A percentile compares a stretch with the other conserved stretches of the same genome.
Evolutionary conservation across 2,888 invertebrate species (phyloP).

Genomic region (Drosophila macrospina): DNA sequence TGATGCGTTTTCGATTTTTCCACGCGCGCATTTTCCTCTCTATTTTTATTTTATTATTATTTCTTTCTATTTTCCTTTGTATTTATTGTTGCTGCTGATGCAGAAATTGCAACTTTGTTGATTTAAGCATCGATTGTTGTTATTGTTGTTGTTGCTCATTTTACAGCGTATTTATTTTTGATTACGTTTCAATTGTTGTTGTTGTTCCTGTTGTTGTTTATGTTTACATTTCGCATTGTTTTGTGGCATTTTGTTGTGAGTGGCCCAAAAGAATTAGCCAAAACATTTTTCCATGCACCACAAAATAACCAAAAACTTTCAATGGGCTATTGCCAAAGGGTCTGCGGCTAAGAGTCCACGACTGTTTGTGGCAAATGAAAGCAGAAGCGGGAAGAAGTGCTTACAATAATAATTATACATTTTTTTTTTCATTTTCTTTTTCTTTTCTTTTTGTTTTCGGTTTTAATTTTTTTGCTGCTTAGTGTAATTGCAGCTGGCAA

Average conservation of each 20-base stretch:
- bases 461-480: slow-evolving; percentile 44
- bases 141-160: slow-evolving; percentile 28
- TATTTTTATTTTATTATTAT: slow-evolving; percentile 25
- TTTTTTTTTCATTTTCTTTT: slow-evolving; percentile 8
- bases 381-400: neutral
- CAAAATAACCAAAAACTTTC: slow-evolving; percentile 17
- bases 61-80: slow-evolving; percentile 59
- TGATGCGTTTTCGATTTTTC: slow-evolving; percentile 77
- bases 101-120: slow-evolving; percentile 75
- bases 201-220: slow-evolving; percentile 27
- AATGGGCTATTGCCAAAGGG: slow-evolving; percentile 20
- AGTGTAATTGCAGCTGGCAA: slow-evolving; percentile 65
- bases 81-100: slow-evolving; percentile 46
- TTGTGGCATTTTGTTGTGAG: slow-evolving; percentile 33
- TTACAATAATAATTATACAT: slow-evolving; percentile 51
- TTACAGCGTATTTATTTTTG: slow-evolving; percentile 69
- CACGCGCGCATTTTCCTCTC: slow-evolving; percentile 32
- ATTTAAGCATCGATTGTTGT: slow-evolving; percentile 51
- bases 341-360: slow-evolving; percentile 7
- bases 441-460: neutral
- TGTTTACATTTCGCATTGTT: slow-evolving; percentile 31
- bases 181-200: slow-evolving; percentile 63
- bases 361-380: neutral
- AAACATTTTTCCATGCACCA: slow-evolving; percentile 39
- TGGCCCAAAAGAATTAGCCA: slow-evolving; percentile 52